Evolutionary conservation across 2,888 invertebrate genomes (phyloP).

Genomic region (Euphydryas editha): DNA sequence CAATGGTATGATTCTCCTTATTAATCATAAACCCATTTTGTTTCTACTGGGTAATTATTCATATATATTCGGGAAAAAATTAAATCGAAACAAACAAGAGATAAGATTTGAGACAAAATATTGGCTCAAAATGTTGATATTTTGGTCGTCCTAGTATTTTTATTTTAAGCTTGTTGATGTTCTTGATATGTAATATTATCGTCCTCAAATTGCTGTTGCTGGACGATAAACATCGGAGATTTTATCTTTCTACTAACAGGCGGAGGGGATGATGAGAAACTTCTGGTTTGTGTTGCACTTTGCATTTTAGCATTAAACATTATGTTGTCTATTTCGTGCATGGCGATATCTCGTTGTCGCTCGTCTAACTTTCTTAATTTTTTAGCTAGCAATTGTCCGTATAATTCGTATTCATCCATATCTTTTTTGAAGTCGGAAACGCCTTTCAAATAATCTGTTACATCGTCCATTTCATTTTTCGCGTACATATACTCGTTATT

Average conservation of each 20-base stretch:
- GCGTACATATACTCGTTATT: conserved; percentile 23
- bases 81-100: no score
- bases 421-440: conserved; percentile 49
- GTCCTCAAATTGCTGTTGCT: conserved; percentile 61
- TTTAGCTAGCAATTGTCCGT: conserved; percentile 70
- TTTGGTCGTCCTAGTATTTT: background rate
- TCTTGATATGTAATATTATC: conserved; percentile 62
- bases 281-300: conserved; percentile 49
- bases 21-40: no score
- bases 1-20: no score
- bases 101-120: background rate
- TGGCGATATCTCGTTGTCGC: conserved; percentile 69
- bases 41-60: no score
- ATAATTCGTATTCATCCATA: conserved; percentile 72
- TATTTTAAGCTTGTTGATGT: conserved; percentile 34
- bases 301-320: conserved; percentile 74
- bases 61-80: no score
- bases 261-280: conserved; percentile 57
- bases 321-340: conserved; percentile 77
- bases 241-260: conserved; percentile 58
- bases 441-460: conserved; percentile 46
- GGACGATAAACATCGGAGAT: conserved; percentile 65
- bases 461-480: conserved; percentile 48
- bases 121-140: background rate
- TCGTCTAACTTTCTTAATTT: conserved; percentile 73